These are phyloP conservation scores for Gasterosteus nipponicus DNA, from an alignment of 2,113 vertebrate species.

Conservation along the genomic window DNA sequence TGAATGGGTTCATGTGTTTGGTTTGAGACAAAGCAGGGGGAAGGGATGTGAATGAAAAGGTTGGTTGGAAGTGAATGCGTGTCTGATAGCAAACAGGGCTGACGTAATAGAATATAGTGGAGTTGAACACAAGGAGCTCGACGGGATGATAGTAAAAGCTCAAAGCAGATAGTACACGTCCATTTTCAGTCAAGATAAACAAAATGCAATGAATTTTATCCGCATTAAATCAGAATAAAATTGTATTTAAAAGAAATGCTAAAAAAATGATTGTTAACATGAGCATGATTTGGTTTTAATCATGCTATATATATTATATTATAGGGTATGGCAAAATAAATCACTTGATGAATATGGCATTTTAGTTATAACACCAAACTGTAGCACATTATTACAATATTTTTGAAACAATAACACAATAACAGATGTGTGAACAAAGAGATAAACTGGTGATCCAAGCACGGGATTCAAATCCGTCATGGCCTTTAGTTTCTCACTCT, in stretches of 20 bases:
- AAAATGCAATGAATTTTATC: not conserved
- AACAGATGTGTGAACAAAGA: conserved; percentile 9
- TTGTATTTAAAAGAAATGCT: not conserved
- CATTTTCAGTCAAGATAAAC: conserved; percentile 12
- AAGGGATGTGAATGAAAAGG: conserved; percentile 50
- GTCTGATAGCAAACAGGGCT: conserved; percentile 58
- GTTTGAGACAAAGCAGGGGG: conserved; percentile 64
- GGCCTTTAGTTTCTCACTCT: not conserved
- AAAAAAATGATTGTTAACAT: not conserved
- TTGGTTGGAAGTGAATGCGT: conserved; percentile 42
- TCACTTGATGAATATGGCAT: not conserved
- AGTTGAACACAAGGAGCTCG: conserved; percentile 43
- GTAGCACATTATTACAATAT: not conserved
- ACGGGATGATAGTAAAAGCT: conserved; percentile 36
- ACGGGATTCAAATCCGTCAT: not conserved
- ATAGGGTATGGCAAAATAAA: not conserved
- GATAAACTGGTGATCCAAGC: not conserved
- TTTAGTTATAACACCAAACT: not conserved
- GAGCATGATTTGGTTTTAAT: not conserved
- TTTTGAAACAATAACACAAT: not conserved
- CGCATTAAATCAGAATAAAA: not conserved
- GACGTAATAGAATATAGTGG: conserved; percentile 59
- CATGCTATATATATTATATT: not conserved
- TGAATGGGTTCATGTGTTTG: conserved; percentile 39
- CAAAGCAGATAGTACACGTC: conserved; percentile 19